Evolutionary conservation across 2,888 invertebrate species (phyloP).

Genomic region (Pyrgus malvae): DNA sequence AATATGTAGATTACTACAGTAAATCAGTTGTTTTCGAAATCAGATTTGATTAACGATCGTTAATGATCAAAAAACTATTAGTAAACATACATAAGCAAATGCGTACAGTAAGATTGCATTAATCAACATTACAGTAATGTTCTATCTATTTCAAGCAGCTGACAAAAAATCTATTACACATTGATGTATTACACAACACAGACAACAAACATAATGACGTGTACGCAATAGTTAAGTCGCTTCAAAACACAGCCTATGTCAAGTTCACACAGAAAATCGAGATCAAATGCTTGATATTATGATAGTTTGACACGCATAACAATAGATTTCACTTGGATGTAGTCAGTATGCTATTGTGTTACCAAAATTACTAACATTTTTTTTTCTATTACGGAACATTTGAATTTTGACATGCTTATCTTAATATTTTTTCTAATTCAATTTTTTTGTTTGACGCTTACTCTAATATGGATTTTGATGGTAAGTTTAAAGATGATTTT

Average conservation of each 20-base stretch:
- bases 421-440: conserved; percentile 39
- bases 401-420: conserved; percentile 40
- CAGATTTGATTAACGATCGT: too few relatives aligned
- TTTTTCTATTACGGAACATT: conserved; percentile 46
- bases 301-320: conserved; percentile 38
- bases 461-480: conserved; percentile 54
- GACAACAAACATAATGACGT: background rate
- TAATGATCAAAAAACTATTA: too few relatives aligned
- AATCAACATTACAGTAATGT: too few relatives aligned
- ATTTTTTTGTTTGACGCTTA: conserved; percentile 54
- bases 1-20: too few relatives aligned
- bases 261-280: conserved; percentile 53
- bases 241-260: conserved; percentile 42
- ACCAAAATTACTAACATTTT: conserved; percentile 35
- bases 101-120: too few relatives aligned
- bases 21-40: too few relatives aligned
- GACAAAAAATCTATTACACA: background rate
- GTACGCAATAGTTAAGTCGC: background rate
- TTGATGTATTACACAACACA: background rate
- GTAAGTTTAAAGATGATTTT: conserved; percentile 51
- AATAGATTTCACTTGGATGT: conserved; percentile 47
- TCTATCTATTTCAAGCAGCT: too few relatives aligned
- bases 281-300: conserved; percentile 33
- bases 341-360: conserved; percentile 51
- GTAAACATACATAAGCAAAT: too few relatives aligned